These are phyloP conservation scores for Plumapathes pennacea DNA, from an alignment of 92 coral and sea anemone genomes.

Conservation along the genomic window DNA sequence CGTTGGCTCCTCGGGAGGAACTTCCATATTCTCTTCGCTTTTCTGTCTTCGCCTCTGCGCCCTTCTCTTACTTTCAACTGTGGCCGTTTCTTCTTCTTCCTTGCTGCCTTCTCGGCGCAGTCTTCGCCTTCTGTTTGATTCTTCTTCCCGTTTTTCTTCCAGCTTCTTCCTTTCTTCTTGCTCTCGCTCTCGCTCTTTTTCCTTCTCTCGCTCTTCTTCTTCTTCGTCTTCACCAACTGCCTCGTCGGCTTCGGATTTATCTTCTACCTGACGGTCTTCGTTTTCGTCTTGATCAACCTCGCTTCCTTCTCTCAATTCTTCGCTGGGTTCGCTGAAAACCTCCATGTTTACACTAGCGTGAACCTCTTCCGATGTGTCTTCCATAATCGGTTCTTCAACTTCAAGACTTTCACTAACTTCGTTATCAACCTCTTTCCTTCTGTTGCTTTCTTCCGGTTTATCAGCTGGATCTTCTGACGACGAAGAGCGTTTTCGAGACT, in stretches of 20 bases:
- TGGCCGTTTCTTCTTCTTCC: constrained; percentile 2
- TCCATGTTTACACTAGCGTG: constrained; percentile 8
- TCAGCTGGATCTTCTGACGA: constrained; percentile 28
- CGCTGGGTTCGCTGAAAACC: constrained; percentile 26
- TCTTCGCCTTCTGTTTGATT: constrained; percentile 1
- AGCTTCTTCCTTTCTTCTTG: constrained; percentile 32
- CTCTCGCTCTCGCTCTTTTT: constrained; percentile 8
- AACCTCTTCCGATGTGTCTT: constrained; percentile 20
- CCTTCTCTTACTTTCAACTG: constrained; percentile 17
- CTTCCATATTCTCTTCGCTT: constrained; percentile 2
- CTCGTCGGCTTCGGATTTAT: neutral
- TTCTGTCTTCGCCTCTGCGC: constrained; percentile 19
- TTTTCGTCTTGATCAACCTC: constrained; percentile 2
- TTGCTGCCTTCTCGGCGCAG: neutral
- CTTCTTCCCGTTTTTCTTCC: constrained; percentile 19
- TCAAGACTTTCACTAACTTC: constrained; percentile 37
- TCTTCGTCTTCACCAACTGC: constrained; percentile 1
- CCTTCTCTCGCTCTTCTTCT: constrained; percentile 8
- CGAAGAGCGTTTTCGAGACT: constrained; percentile 12
- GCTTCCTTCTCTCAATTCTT: constrained; percentile 26
- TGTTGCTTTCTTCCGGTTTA: constrained; percentile 43
- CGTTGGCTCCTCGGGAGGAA: neutral
- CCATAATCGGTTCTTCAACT: constrained; percentile 20
- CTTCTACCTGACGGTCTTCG: neutral
- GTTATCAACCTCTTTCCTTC: constrained; percentile 37